Evolutionary conservation across 2,797 vertebrate species (phyloP).

Genomic region (Hydrophis major): DNA sequence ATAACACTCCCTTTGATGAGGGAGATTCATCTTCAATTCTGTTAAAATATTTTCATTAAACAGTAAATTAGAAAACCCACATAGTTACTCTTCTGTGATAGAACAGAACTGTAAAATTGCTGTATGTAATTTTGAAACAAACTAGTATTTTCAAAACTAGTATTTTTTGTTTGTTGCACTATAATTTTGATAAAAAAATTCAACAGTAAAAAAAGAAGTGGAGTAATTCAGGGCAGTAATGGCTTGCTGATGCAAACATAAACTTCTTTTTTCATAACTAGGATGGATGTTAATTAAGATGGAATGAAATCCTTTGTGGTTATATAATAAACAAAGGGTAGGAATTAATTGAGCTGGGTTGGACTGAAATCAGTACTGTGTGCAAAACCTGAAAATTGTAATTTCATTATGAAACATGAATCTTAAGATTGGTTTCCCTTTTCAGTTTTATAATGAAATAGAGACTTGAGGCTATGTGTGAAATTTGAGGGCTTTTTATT

Average conservation of each 20-base stretch:
- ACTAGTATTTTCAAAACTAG: conserved; percentile 9
- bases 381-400: not conserved
- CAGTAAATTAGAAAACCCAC: conserved; percentile 8
- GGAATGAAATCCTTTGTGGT: not conserved
- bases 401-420: not conserved
- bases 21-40: not conserved
- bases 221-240: conserved; percentile 50
- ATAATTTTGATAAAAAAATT: conserved; percentile 39
- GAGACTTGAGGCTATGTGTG: not conserved
- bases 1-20: not conserved
- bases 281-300: conserved; percentile 4
- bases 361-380: not conserved
- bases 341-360: not conserved
- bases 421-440: not conserved
- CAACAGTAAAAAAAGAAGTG: conserved; percentile 35
- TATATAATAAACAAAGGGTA: not conserved
- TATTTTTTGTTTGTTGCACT: conserved; percentile 42
- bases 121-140: conserved; percentile 50
- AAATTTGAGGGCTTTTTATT: not conserved
- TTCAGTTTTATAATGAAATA: not conserved
- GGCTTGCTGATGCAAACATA: conserved; percentile 21
- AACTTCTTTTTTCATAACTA: conserved; percentile 11
- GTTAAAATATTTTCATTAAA: not conserved
- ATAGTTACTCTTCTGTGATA: conserved; percentile 31
- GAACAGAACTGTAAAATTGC: conserved; percentile 21